These are phyloP conservation scores for Stegastes partitus DNA, from an alignment of 2,113 vertebrate species.

Conservation along the genomic window DNA sequence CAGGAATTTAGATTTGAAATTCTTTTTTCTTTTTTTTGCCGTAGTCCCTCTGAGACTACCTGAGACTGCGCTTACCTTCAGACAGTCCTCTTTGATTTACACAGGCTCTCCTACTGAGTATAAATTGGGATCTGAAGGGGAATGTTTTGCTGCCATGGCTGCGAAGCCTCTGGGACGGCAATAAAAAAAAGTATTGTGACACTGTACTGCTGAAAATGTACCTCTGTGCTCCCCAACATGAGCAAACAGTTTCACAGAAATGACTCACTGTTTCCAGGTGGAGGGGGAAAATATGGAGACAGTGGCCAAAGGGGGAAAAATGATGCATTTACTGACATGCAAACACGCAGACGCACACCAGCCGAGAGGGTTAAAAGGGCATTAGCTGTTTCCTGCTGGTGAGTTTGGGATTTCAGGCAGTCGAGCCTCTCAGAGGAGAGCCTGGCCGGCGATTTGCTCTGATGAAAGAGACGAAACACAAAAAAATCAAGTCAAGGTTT, in stretches of 20 bases:
- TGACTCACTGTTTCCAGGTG: slow-evolving; percentile 75
- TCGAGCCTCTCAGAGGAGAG: slow-evolving; percentile 48
- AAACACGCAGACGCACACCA: slow-evolving; percentile 31
- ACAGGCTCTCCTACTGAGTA: slow-evolving; percentile 4
- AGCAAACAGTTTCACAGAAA: slow-evolving; percentile 51
- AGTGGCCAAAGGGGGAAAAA: slow-evolving; percentile 2
- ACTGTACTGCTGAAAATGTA: slow-evolving; percentile 31
- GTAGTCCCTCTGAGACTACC: slow-evolving; percentile 33
- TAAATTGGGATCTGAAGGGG: slow-evolving; percentile 20
- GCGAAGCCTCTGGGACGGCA: slow-evolving; percentile 28
- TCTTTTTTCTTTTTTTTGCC: background rate
- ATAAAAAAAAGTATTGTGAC: slow-evolving; percentile 10
- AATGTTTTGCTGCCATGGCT: slow-evolving; percentile 16
- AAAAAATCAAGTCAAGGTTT: slow-evolving; percentile 22
- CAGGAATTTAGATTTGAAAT: slow-evolving; percentile 38
- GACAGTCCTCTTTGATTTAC: slow-evolving; percentile 61
- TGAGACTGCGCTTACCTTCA: slow-evolving; percentile 33
- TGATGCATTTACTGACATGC: slow-evolving; percentile 10
- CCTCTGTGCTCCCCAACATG: slow-evolving; percentile 46
- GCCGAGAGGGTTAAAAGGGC: slow-evolving; percentile 57
- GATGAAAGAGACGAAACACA: slow-evolving; percentile 57
- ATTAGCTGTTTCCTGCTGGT: slow-evolving; percentile 65
- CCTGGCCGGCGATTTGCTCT: slow-evolving; percentile 6
- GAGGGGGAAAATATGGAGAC: slow-evolving; percentile 19
- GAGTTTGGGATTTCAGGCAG: slow-evolving; percentile 60